Percentiles rank a stretch among this genome's conserved stretches.
These are phyloP conservation scores for Penaeus japonicus DNA, from an alignment of 1,140 invertebrate species.

Conservation along the genomic window DNA sequence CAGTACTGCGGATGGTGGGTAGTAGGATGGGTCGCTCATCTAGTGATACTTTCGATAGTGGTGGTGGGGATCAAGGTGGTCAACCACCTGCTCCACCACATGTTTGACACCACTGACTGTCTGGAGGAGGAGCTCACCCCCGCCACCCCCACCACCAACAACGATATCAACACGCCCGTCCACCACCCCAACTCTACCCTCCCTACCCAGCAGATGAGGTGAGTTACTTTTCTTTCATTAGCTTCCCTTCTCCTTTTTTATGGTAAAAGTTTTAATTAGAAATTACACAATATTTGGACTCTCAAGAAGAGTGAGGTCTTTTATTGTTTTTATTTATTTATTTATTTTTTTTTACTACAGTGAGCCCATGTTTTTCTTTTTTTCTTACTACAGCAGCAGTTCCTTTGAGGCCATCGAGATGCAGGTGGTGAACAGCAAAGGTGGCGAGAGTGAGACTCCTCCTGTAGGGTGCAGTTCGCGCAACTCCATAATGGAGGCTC, in stretches of 20 bases:
- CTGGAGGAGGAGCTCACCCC: constrained; percentile 70
- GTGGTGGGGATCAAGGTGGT: constrained; percentile 86
- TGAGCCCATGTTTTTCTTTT: neutral
- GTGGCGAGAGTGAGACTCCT: constrained; percentile 68
- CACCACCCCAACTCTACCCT: constrained; percentile 1
- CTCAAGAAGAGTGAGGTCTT: too few species aligned
- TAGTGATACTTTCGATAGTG: constrained; percentile 78
- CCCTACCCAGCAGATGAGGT: constrained; percentile 34
- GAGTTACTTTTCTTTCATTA: neutral
- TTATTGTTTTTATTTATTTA: neutral
- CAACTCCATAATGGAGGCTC: constrained; percentile 64
- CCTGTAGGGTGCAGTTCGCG: constrained; percentile 70
- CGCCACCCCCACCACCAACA: constrained; percentile 3
- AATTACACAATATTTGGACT: too few species aligned
- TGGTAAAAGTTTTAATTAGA: neutral
- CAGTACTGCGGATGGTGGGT: constrained; percentile 88
- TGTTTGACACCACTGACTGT: constrained; percentile 95
- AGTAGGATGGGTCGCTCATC: constrained; percentile 88
- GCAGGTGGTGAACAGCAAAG: constrained; percentile 74
- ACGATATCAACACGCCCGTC: constrained; percentile 19
- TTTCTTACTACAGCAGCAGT: constrained; percentile 63
- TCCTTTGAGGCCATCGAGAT: constrained; percentile 85
- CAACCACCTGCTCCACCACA: constrained; percentile 90
- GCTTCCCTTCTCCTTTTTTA: neutral
- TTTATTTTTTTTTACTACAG: neutral